Conservation (phyloP, 2,797 vertebrate species). For the Oreortyx pictus region DNA sequence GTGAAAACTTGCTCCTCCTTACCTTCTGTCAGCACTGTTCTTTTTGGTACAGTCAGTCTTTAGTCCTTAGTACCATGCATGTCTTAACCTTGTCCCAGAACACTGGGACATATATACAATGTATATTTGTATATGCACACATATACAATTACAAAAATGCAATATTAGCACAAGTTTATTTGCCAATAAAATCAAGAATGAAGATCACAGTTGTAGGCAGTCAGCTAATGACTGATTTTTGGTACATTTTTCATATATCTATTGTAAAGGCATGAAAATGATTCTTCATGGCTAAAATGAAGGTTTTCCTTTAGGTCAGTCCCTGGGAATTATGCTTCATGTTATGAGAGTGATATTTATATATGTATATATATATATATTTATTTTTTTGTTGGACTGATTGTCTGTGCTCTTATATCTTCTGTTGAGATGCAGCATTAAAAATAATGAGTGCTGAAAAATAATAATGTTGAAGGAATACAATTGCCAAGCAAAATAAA, state of each 20-base stretch:
- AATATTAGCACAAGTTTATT: background rate
- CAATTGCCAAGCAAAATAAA: background rate
- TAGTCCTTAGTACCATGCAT: background rate
- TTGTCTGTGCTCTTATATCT: background rate
- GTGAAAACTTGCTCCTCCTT: background rate
- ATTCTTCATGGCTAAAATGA: background rate
- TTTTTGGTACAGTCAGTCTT: background rate
- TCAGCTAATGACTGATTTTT: background rate
- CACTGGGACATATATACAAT: background rate
- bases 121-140: background rate
- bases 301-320: background rate
- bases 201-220: background rate
- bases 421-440: background rate
- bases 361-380: too few species aligned
- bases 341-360: background rate
- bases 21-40: background rate
- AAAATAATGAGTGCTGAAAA: background rate
- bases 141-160: background rate
- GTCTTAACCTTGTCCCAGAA: background rate
- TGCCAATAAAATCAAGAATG: background rate
- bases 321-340: background rate
- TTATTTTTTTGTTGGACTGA: background rate
- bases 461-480: background rate
- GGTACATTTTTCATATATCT: background rate
- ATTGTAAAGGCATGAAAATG: background rate